Base-by-base conservation (phyloP, 1,140 invertebrate genomes). In the Sinonovacula constricta region DNA sequence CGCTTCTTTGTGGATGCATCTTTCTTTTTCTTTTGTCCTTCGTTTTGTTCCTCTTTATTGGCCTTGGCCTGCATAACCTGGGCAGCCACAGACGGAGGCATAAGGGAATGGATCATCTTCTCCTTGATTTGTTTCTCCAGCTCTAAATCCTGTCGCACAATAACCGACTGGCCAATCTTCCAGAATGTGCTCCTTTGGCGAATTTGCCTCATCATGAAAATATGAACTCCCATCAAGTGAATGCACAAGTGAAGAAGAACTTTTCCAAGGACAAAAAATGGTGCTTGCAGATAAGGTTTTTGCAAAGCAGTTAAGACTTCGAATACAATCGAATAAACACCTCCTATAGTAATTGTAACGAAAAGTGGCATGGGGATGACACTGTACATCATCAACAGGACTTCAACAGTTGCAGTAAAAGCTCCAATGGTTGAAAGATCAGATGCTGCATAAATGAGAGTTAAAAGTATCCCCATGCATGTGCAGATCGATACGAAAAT, bases 61-160 rank as follows among this genome's bases (percentile, higher is more conserved):
- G 84, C 84, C 39, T 84, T 75, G 3, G 84, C 77, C 7, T 78
- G 68, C 93, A 97, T 94, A 15, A 97, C 91, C 94, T 96, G 96
- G 75, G 94, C 93, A 0, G 97, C 97, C 0, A 98, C 95, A 87
- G 95, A 95, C 1, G 95, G 95, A 12, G 97, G 97, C 97, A 98
- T 99, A 31, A 99, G 95, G 3, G 96, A 98, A 88, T 97, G 96
- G 86, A 99, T 98, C 97, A 98, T 98, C 89, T 98, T 97, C 87
- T 98, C 97, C 89, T 98, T 98, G 4, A 98, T 92, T 82, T 96
- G 95, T 82, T 97, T 98, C 88, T 99, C 97, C 92, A 96, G 94
- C 90, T 98, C 96, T 34, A 99, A 90, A 85, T 98, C 96, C 57
- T 95, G 93, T 28, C 96, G 92, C 0, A 97, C 97, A 67, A 97